Conservation (phyloP, 1,140 invertebrate genomes). For the Spodoptera frugiperda region DNA sequence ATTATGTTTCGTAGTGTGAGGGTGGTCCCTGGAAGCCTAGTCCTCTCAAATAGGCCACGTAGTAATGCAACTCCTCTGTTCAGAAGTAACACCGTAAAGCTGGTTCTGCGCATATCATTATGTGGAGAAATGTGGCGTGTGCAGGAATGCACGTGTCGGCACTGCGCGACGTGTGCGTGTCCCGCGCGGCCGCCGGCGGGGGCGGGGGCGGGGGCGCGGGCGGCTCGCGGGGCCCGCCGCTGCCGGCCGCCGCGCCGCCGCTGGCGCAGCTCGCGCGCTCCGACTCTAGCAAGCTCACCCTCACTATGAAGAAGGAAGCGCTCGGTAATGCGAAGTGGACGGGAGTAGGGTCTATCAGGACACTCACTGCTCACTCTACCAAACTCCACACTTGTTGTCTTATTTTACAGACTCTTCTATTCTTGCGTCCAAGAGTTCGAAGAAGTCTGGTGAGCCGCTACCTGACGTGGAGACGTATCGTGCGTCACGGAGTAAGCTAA, state of each 20-base stretch:
- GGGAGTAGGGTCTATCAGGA: too few relatives aligned
- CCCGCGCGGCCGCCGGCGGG: conserved; percentile 14
- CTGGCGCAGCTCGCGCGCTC: conserved; percentile 46
- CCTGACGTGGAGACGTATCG: conserved; percentile 74
- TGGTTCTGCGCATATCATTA: too few relatives aligned
- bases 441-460: conserved; percentile 71
- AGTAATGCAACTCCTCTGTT: too few relatives aligned
- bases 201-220: conserved; percentile 27
- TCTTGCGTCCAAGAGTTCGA: conserved; percentile 77
- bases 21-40: too few relatives aligned
- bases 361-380: background rate
- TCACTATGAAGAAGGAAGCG: conserved; percentile 76
- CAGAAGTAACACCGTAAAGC: too few relatives aligned
- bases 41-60: too few relatives aligned
- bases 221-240: conserved; percentile 38
- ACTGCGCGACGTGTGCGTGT: conserved; percentile 47
- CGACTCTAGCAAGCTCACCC: conserved; percentile 61
- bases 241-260: conserved; percentile 38
- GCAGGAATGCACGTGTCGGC: conserved; percentile 51
- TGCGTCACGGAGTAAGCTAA: conserved; percentile 69
- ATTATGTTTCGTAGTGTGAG: too few relatives aligned
- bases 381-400: background rate
- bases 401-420: conserved; percentile 73
- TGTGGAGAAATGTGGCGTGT: background rate
- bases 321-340: conserved; percentile 55